Evolutionary conservation across 1,140 invertebrate species (phyloP).

Genomic region (Drosophila chauvacae): DNA sequence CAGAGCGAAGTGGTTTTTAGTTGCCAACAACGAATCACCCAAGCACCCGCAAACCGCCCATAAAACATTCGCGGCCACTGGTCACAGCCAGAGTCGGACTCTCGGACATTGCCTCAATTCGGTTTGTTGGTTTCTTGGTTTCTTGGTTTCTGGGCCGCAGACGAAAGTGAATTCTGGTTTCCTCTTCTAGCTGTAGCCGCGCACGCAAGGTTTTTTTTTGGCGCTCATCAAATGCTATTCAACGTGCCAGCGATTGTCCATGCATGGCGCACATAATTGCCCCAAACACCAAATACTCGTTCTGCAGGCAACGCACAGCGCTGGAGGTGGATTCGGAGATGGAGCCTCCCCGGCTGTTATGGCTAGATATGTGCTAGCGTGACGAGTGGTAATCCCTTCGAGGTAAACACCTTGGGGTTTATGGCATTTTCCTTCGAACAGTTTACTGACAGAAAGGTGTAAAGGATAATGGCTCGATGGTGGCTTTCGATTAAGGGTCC

Average conservation of each 20-base stretch:
- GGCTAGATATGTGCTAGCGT: conserved; percentile 44
- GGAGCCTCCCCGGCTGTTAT: background rate
- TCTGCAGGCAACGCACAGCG: conserved; percentile 11
- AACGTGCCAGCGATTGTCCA: conserved; percentile 28
- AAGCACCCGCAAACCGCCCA: conserved; percentile 12
- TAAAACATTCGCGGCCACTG: conserved; percentile 25
- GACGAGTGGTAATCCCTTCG: conserved; percentile 47
- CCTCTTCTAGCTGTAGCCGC: conserved; percentile 33
- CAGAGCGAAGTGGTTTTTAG: conserved; percentile 31
- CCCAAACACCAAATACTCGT: conserved; percentile 23
- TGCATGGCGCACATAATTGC: conserved; percentile 51
- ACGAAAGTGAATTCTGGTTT: conserved; percentile 70
- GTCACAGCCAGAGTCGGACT: conserved; percentile 12
- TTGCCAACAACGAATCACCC: conserved; percentile 19
- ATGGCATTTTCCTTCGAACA: conserved; percentile 21
- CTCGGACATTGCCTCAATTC: conserved; percentile 52
- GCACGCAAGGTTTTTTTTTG: conserved; percentile 51
- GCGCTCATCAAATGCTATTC: conserved; percentile 30
- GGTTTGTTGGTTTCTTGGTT: conserved; percentile 59
- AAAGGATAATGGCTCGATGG: conserved; percentile 27
- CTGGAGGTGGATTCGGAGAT: background rate
- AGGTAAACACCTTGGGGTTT: conserved; percentile 35
- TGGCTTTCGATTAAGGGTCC: conserved; percentile 18
- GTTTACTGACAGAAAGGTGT: conserved; percentile 13
- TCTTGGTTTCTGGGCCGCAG: conserved; percentile 59